Evolutionary conservation across 2,888 invertebrate genomes (phyloP).

Genomic region (Notocelia uddmanniana): DNA sequence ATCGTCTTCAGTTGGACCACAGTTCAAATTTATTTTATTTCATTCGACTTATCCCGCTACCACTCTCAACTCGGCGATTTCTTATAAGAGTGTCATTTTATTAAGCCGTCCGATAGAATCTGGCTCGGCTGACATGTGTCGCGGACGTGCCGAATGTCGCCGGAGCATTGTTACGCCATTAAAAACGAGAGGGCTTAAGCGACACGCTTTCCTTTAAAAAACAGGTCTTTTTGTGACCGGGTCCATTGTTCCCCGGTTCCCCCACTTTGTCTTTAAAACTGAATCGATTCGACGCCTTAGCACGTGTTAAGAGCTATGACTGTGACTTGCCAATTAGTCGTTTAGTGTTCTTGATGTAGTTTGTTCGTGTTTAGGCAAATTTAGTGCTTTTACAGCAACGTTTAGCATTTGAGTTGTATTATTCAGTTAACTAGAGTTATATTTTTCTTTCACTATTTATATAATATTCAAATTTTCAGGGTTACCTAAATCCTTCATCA

Average conservation of each 20-base stretch:
- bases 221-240: conserved; percentile 1
- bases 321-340: conserved; percentile 51
- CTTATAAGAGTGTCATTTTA: conserved; percentile 72
- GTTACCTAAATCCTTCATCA: too few relatives aligned
- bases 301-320: conserved; percentile 42
- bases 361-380: conserved; percentile 10
- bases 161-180: conserved; percentile 14
- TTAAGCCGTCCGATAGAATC: conserved; percentile 74
- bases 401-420: background rate
- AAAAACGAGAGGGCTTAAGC: background rate
- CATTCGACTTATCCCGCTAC: conserved; percentile 19
- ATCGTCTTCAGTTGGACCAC: background rate
- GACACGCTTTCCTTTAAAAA: background rate
- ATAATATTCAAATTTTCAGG: too few relatives aligned
- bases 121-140: conserved; percentile 76
- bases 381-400: background rate
- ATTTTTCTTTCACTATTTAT: background rate
- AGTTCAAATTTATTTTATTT: conserved; percentile 18
- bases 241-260: background rate
- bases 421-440: background rate
- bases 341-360: conserved; percentile 11
- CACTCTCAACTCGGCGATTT: conserved; percentile 49
- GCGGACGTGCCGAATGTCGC: conserved; percentile 61
- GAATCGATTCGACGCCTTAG: conserved; percentile 45
- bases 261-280: conserved; percentile 33